A percentile compares a stretch with the other conserved stretches of the same genome.
These are phyloP conservation scores for Cydia amplana DNA, from an alignment of 1,140 invertebrate species.

Conservation along the genomic window DNA sequence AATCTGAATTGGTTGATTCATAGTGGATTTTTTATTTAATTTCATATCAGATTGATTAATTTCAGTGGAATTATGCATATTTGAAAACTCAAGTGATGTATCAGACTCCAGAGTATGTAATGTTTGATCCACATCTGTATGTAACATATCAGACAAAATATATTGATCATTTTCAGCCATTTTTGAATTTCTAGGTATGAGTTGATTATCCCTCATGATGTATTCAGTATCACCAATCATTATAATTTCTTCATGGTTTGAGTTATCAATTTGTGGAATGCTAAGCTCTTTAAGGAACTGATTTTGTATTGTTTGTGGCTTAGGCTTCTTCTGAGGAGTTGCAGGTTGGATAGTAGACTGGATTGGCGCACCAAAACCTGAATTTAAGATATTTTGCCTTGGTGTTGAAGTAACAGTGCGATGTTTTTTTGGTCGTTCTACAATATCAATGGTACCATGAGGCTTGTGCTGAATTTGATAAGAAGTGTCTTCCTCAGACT, in stretches of 20 bases:
- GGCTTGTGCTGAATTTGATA: conserved; percentile 66
- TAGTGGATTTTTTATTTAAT: conserved; percentile 60
- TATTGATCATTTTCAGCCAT: conserved; percentile 47
- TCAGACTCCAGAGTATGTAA: conserved; percentile 45
- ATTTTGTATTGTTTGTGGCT: conserved; percentile 36
- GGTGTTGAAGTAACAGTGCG: conserved; percentile 38
- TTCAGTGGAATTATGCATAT: conserved; percentile 41
- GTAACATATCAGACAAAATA: conserved; percentile 48
- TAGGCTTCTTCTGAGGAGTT: conserved; percentile 35
- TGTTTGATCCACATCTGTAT: conserved; percentile 46
- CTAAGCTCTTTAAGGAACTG: conserved; percentile 39
- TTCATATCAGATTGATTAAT: conserved; percentile 45
- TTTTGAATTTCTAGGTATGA: conserved; percentile 56
- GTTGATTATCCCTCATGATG: conserved; percentile 68
- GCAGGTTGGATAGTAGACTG: conserved; percentile 33
- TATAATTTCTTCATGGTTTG: conserved; percentile 76
- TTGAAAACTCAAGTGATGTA: conserved; percentile 52
- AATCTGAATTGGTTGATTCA: conserved; percentile 74
- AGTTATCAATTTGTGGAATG: conserved; percentile 52
- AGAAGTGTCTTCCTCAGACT: conserved; percentile 65
- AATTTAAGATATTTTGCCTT: conserved; percentile 68
- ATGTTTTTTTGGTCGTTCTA: conserved; percentile 66
- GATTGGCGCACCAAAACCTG: conserved; percentile 45
- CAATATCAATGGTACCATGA: conserved; percentile 76
- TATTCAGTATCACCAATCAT: conserved; percentile 80